Base-by-base conservation (phyloP, 2,113 vertebrate species). In the Muntiacus muntjak region DNA sequence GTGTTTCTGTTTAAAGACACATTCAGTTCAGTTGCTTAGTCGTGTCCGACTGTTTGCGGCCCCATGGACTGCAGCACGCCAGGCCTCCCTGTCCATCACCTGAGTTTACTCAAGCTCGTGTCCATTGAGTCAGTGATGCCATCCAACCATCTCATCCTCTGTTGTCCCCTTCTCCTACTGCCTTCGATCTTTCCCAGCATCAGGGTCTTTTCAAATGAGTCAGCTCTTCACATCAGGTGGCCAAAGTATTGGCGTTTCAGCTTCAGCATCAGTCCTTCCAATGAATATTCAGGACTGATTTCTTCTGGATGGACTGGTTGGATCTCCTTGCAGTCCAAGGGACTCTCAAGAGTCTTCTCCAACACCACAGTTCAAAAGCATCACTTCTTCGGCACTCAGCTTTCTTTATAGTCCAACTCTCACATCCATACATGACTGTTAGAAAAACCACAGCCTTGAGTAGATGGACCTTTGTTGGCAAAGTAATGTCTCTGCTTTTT, bases 351-450 rank as follows among this genome's bases (percentile, higher is more conserved):
- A 71, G 64, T 36, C 64, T 67, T 36, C 64, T 71, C 64, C 64
- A 71, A 1, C n/a, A 71, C 4, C 64, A 21, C n/a, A 36, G 64
- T 71, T 21, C n/a, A 0, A 36, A 36, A 71, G 64, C 64, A 21
- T 36, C 64, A 21, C 0, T n/a, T 67, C 4, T 19, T 71, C 2
- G 2, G 64, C 0, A 0, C n/a, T 11, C 1, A 19, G 33, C 33
- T 67, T 67, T 10, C 33, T 36, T 67, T 36, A 9, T 67, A 21
- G 8, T 67, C 33, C 33, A 71, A 19, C 64, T 36, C n/a, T 71
- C 17, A 21, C 4, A 71, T 71, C 17, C 17, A 21, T 71, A 5
- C 4, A 10, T 71, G 17, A 67, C 64, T 67, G 11, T n/a, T 71
- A n/a, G 9, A 21, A 36, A 71, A 71, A 71, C n/a, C 17, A n/a